These are phyloP conservation scores for Bubo bubo DNA, from an alignment of 2,113 vertebrate genomes.

Conservation along the genomic window DNA sequence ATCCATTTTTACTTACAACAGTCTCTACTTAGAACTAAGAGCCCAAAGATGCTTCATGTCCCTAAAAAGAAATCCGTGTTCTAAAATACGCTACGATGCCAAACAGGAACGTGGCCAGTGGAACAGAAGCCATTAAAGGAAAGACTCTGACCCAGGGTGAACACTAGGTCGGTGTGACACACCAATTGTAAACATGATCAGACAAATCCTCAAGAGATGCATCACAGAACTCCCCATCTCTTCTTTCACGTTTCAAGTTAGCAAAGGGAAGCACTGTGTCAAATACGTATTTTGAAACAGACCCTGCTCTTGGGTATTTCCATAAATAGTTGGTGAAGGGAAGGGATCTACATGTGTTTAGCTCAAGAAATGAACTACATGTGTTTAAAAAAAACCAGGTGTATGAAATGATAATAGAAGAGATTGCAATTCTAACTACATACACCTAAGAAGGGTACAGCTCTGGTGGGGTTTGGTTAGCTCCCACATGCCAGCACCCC, in stretches of 20 bases:
- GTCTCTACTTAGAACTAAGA: background rate
- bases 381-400: background rate
- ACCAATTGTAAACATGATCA: background rate
- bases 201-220: background rate
- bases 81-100: fast-evolving
- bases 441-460: fast-evolving
- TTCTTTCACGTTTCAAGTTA: background rate
- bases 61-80: background rate
- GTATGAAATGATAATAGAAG: background rate
- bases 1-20: background rate
- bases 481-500: background rate
- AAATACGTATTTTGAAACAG: background rate
- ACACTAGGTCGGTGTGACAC: background rate
- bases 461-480: background rate
- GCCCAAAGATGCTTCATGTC: background rate
- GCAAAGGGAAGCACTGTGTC: background rate
- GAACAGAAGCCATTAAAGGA: background rate
- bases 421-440: background rate
- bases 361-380: background rate
- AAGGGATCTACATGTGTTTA: background rate
- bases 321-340: background rate
- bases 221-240: background rate
- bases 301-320: background rate
- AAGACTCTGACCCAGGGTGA: background rate
- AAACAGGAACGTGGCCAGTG: background rate